A percentile compares a stretch with the other conserved stretches of the same genome.
Evolutionary conservation across 2,797 vertebrate genomes (phyloP).

Genomic region (Potorous gilbertii): DNA sequence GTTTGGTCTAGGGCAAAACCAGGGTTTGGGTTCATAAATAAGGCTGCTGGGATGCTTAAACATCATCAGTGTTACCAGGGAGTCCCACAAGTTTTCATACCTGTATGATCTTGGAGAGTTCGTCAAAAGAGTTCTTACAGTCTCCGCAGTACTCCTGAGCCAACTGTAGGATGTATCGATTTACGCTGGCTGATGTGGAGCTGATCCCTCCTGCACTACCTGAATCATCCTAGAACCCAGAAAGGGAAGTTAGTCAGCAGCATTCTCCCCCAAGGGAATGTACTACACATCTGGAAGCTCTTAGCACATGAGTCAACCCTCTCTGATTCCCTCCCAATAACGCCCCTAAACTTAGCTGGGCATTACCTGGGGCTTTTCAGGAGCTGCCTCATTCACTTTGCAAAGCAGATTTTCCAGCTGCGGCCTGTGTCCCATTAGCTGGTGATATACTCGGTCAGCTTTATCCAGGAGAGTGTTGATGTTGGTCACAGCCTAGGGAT

Average conservation of each 20-base stretch:
- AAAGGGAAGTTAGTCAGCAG: not conserved
- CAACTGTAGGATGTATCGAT: constrained; percentile 97
- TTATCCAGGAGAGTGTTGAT: constrained; percentile 99
- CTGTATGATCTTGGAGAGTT: constrained; percentile 99
- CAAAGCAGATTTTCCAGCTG: constrained; percentile 97
- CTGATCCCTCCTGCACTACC: constrained; percentile 93
- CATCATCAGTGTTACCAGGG: accelerated
- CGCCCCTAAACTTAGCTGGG: not conserved
- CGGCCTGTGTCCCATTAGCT: constrained; percentile 98
- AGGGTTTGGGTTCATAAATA: not conserved
- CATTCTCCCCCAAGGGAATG: not conserved
- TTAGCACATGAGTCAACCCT: not conserved
- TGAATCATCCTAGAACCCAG: constrained; percentile 91
- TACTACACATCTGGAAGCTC: not conserved
- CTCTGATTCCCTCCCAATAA: not conserved
- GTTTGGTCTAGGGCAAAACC: not conserved
- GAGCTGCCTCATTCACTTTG: constrained; percentile 98
- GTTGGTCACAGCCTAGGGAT: constrained; percentile 95
- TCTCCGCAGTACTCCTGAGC: constrained; percentile 99
- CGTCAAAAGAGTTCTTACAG: constrained; percentile 98
- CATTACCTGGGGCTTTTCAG: constrained; percentile 97
- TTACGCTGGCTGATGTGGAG: constrained; percentile 95
- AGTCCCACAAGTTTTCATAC: constrained; percentile 77
- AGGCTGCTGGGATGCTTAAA: not conserved
- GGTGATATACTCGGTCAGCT: constrained; percentile 98